Conservation (phyloP, 2,888 invertebrate genomes). For the Tineola bisselliella region DNA sequence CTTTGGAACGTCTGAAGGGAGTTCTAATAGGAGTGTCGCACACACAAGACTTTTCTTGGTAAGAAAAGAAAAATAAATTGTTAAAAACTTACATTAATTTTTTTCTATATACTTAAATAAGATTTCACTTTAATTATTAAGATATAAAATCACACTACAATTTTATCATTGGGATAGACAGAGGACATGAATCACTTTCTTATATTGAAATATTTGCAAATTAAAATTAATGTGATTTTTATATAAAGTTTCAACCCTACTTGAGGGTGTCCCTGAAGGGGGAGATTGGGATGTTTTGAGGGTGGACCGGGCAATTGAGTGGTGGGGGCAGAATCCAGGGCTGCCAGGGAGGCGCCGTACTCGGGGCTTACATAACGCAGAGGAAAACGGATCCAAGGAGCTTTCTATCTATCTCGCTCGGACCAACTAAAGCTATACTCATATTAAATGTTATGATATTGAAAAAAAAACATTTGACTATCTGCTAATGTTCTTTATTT, state of each 20-base stretch:
- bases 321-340: conserved; percentile 11
- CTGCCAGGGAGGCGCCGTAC: conserved; percentile 39
- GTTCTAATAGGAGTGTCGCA: conserved; percentile 17
- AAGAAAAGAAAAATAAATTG: too few relatives aligned
- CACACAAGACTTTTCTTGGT: background rate
- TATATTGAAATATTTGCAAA: too few relatives aligned
- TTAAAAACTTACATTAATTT: too few relatives aligned
- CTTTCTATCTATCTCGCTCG: conserved; percentile 9
- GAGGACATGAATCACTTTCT: too few relatives aligned
- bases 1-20: conserved; percentile 18
- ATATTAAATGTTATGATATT: background rate
- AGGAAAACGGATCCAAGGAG: conserved; percentile 56
- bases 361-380: conserved; percentile 53
- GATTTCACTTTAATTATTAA: too few relatives aligned
- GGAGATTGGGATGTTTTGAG: conserved; percentile 13
- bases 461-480: too few relatives aligned
- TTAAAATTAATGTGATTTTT: too few relatives aligned
- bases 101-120: too few relatives aligned
- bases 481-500: too few relatives aligned
- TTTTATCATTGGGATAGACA: too few relatives aligned
- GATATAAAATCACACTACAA: too few relatives aligned
- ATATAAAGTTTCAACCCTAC: conserved; percentile 16
- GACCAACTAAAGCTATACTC: background rate
- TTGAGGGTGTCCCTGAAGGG: background rate
- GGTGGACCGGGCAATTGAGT: conserved; percentile 3